Percentiles rank a stretch among this genome's conserved stretches.
These are phyloP conservation scores for Spisula subtruncata DNA, from an alignment of 2,888 invertebrate species.

Conservation along the genomic window DNA sequence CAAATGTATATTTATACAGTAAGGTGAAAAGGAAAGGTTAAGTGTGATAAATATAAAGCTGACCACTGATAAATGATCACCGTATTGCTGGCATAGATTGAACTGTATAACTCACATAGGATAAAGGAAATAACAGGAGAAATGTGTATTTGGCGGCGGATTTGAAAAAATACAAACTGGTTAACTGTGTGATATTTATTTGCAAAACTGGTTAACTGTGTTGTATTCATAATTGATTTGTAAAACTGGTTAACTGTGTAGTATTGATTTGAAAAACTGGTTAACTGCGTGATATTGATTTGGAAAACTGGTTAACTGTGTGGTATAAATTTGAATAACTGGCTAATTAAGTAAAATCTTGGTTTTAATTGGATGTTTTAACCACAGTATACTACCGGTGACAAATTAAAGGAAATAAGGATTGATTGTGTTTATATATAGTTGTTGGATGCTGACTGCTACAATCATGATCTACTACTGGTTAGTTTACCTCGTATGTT, in stretches of 20 bases:
- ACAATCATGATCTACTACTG: not conserved
- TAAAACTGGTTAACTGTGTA: too few relatives aligned
- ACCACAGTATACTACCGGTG: not conserved
- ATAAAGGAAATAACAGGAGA: not conserved
- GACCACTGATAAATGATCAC: not conserved
- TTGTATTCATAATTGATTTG: too few relatives aligned
- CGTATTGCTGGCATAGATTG: not conserved
- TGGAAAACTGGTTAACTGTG: too few relatives aligned
- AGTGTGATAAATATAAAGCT: not conserved
- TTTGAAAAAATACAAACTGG: not conserved
- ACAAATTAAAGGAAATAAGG: not conserved
- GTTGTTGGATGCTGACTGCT: not conserved
- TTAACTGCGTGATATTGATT: too few relatives aligned
- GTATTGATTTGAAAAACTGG: too few relatives aligned
- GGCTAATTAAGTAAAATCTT: not conserved
- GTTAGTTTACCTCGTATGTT: not conserved
- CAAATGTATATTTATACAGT: not conserved
- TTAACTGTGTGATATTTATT: not conserved
- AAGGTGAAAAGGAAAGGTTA: not conserved
- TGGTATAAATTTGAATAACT: not conserved
- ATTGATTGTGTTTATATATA: constrained; percentile 3
- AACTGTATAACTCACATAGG: not conserved
- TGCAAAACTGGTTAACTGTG: too few relatives aligned
- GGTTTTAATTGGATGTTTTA: not conserved
- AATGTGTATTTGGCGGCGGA: not conserved